Evolutionary conservation across 2,113 vertebrate genomes (phyloP).

Genomic region (Origma solitaria): DNA sequence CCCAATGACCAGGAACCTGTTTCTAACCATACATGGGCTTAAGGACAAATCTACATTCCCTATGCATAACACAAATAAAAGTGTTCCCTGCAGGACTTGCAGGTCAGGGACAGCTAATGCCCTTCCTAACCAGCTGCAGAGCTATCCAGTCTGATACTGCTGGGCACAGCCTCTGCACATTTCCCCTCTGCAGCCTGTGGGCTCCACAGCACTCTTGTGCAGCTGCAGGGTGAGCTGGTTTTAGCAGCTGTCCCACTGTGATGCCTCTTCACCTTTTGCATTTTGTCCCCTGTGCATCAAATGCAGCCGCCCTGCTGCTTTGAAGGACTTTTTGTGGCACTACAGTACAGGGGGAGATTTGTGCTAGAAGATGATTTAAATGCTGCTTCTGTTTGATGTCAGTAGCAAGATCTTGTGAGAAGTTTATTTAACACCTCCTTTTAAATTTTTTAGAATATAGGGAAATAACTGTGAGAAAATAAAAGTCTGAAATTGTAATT

Average conservation of each 20-base stretch:
- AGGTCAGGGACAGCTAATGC: neutral
- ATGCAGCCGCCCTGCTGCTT: neutral
- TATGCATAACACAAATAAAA: neutral
- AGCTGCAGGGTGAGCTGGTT: neutral
- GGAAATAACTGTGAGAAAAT: neutral
- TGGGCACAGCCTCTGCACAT: neutral
- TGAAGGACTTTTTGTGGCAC: neutral
- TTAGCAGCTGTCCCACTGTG: neutral
- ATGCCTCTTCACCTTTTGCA: fast-evolving
- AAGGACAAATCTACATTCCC: neutral
- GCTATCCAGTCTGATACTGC: neutral
- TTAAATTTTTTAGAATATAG: neutral
- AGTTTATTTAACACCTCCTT: neutral
- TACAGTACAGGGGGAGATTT: neutral
- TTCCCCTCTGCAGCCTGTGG: neutral
- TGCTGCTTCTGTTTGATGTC: neutral
- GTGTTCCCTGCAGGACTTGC: neutral
- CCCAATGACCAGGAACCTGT: neutral
- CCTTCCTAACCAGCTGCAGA: neutral
- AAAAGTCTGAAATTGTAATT: neutral
- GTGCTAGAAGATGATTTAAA: neutral
- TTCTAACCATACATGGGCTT: neutral
- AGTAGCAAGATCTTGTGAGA: neutral
- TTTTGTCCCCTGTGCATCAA: neutral
- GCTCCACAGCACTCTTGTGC: fast-evolving